Evolutionary conservation across 2,113 vertebrate genomes (phyloP).

Genomic region (Myrmecophaga tridactyla): DNA sequence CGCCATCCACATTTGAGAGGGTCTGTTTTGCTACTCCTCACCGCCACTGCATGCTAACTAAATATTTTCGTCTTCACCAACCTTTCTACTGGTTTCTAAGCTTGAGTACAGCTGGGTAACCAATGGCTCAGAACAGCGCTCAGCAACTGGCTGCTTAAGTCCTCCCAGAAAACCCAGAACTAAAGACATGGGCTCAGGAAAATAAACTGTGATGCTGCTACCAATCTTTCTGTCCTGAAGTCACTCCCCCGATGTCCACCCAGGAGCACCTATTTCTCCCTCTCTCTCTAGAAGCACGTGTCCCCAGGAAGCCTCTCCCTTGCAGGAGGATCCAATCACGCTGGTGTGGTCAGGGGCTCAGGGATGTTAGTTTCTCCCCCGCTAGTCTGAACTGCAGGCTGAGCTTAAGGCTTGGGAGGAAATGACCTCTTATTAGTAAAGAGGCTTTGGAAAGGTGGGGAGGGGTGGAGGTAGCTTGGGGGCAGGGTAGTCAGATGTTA

Average conservation of each 20-base stretch:
- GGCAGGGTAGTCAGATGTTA: slow-evolving; percentile 59
- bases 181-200: background rate
- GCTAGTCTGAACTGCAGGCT: background rate
- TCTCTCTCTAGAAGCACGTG: background rate
- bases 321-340: accelerated
- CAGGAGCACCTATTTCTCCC: background rate
- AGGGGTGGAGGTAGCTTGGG: background rate
- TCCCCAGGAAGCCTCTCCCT: background rate
- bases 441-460: slow-evolving; percentile 23
- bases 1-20: accelerated
- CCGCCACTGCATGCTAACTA: background rate
- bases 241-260: background rate
- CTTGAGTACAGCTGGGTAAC: background rate
- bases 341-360: background rate
- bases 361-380: background rate
- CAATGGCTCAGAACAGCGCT: background rate
- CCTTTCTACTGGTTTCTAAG: background rate
- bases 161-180: background rate
- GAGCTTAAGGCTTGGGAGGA: slow-evolving; percentile 31
- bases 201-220: background rate
- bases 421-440: slow-evolving; percentile 52
- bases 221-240: background rate
- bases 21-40: background rate
- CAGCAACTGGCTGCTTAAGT: background rate
- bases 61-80: background rate